Base-by-base conservation (phyloP, 2,888 invertebrate species). In the Campoletis raptor region DNA sequence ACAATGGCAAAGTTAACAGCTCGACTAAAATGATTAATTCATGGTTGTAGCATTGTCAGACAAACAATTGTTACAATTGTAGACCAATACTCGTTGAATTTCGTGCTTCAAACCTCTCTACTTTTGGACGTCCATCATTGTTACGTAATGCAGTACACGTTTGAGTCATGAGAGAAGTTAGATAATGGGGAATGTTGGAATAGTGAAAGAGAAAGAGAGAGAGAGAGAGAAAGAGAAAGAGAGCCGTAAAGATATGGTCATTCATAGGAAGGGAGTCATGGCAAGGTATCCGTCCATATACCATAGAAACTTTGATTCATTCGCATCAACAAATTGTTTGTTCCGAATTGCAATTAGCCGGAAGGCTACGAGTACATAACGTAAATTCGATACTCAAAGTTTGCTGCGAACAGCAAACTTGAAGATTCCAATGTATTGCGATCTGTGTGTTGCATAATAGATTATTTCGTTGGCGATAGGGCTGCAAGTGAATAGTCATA, bases 11-110 rank as follows among this genome's bases (percentile, higher is more conserved):
- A 89, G 88, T 89, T 89, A 85, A 73, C 85, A 52, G 66, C 84
- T 85, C 86, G 79, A 78, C 82, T 57, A 79, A 83, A 89, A 89
- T 89, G 86, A 89, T 89, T 89, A 88, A 89, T 88, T 89, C 88
- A 88, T 86, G 45, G 81, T 73, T 81, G 48, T 81, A 67, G 67
- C 83, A 86, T 85, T 88, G 88, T 87, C 84, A 80, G 78, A 88
- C 88, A 88, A 89, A 89, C 88, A 89, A 88, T 88, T 78, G 82
- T 81, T 73, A 78, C 81, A 64, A 81, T 73, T 61, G 81, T 83
- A 72, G 73, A 64, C 80, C 81, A 64, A 81, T 69, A 36, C 76
- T 73, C 81, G 72, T 57, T 81, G 66, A 76, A 70, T 73, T 77
- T 67, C 73, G 54, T 61, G 77, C 57, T 73, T 24, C n/a, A 12